A percentile compares a stretch with the other conserved stretches of the same genome.
Conservation (phyloP, 2,888 invertebrate species). For the Ramazzottius varieornatus region DNA sequence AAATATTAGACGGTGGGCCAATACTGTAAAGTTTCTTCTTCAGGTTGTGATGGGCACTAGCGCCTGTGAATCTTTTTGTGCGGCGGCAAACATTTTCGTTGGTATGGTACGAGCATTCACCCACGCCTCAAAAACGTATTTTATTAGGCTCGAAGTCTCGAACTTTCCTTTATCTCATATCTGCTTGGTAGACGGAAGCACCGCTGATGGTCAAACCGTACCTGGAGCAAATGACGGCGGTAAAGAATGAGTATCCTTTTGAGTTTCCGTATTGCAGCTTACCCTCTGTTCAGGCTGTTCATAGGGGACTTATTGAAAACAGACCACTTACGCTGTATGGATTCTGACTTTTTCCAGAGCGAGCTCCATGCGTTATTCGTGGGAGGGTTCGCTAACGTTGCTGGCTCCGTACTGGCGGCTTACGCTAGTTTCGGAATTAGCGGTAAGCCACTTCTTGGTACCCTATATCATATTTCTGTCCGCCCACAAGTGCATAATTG, state of each 20-base stretch:
- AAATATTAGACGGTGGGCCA: too few relatives aligned
- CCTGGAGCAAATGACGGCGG: slow-evolving; percentile 44
- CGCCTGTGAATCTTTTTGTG: slow-evolving; percentile 71
- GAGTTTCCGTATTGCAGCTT: too few relatives aligned
- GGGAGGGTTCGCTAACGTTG: slow-evolving; percentile 79
- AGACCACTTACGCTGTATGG: too few relatives aligned
- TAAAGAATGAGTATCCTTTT: too few relatives aligned
- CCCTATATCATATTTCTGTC: neutral
- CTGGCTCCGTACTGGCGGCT: slow-evolving; percentile 62
- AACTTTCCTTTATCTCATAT: slow-evolving; percentile 5
- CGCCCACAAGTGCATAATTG: neutral
- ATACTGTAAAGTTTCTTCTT: slow-evolving; percentile 11
- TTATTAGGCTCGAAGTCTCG: too few relatives aligned
- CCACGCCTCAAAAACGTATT: too few relatives aligned
- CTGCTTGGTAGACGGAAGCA: slow-evolving; percentile 47
- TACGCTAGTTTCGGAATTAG: slow-evolving; percentile 63
- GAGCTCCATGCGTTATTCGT: slow-evolving; percentile 80
- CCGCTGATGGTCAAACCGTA: slow-evolving; percentile 66
- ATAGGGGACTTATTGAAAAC: too few relatives aligned
- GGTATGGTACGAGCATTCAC: slow-evolving; percentile 55
- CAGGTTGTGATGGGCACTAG: slow-evolving; percentile 51
- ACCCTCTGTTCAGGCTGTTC: too few relatives aligned
- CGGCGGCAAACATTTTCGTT: slow-evolving; percentile 74
- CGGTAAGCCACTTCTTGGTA: neutral
- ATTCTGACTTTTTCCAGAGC: slow-evolving; percentile 26